These are phyloP conservation scores for Myiagra hebetior DNA, from an alignment of 2,113 vertebrate genomes.

Conservation along the genomic window DNA sequence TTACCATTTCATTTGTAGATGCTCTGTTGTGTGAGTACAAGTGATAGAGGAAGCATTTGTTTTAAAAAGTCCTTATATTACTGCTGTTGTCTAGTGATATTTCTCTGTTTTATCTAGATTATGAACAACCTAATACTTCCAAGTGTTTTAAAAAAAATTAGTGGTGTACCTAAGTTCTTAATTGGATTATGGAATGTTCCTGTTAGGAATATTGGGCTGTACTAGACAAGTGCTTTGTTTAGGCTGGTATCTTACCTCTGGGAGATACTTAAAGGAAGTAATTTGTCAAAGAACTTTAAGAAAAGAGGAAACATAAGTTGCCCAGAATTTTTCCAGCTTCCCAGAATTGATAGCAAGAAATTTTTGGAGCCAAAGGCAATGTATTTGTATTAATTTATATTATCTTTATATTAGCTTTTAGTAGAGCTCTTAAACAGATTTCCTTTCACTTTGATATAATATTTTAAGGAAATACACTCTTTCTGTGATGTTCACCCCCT, in stretches of 20 bases:
- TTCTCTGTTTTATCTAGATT: background rate
- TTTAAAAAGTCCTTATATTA: background rate
- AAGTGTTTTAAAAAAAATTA: background rate
- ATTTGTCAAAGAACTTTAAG: background rate
- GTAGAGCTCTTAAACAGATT: background rate
- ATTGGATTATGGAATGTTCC: background rate
- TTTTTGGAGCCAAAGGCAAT: background rate
- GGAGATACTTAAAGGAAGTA: background rate
- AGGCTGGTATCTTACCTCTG: background rate
- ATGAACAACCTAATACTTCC: background rate
- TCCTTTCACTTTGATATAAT: background rate
- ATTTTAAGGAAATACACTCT: background rate
- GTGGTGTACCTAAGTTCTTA: background rate
- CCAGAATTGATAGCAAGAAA: background rate
- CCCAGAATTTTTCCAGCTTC: background rate
- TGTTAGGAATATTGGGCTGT: background rate
- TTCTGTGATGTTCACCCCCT: background rate
- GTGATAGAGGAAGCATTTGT: background rate
- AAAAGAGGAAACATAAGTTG: background rate
- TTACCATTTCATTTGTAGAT: background rate
- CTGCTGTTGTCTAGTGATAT: background rate
- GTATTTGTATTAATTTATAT: background rate
- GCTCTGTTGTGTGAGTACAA: background rate
- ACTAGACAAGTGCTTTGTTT: background rate
- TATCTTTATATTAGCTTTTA: background rate